A percentile compares a stretch with the other conserved stretches of the same genome.
These are phyloP conservation scores for Lepidonotus clava DNA, from an alignment of 2,888 invertebrate genomes.

Conservation along the genomic window DNA sequence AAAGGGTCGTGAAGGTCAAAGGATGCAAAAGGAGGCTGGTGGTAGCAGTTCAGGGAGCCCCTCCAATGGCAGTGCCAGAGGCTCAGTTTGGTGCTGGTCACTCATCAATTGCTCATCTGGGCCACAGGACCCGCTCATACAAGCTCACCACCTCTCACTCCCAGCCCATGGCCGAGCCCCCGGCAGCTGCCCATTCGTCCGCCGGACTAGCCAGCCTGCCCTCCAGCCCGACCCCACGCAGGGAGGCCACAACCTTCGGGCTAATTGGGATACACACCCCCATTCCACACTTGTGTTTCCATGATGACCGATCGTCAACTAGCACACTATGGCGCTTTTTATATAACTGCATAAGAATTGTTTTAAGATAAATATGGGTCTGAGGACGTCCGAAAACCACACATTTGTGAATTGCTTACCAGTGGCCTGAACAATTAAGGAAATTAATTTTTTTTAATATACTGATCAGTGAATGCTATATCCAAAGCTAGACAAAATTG, in stretches of 20 bases:
- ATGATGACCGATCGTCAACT: neutral
- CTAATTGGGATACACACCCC: neutral
- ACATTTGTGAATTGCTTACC: too few species aligned
- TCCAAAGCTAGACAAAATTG: too few species aligned
- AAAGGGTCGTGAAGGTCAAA: neutral
- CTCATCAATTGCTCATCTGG: too few species aligned
- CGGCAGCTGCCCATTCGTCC: too few species aligned
- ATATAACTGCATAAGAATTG: too few species aligned
- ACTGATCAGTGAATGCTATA: too few species aligned
- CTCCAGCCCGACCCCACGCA: neutral
- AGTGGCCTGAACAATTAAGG: too few species aligned
- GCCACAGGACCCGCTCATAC: neutral
- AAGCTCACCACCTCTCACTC: neutral
- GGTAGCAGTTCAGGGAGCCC: neutral
- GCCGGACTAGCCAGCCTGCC: too few species aligned
- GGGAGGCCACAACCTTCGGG: neutral
- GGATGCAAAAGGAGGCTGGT: neutral
- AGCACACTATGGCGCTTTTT: neutral
- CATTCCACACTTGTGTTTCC: slow-evolving; percentile 35
- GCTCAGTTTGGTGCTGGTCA: neutral
- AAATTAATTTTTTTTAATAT: too few species aligned
- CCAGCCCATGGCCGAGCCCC: neutral
- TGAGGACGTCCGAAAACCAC: too few species aligned
- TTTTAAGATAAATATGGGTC: too few species aligned
- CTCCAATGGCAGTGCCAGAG: neutral